Conservation (phyloP, 2,113 vertebrate genomes). For the Thinocorus orbignyianus region DNA sequence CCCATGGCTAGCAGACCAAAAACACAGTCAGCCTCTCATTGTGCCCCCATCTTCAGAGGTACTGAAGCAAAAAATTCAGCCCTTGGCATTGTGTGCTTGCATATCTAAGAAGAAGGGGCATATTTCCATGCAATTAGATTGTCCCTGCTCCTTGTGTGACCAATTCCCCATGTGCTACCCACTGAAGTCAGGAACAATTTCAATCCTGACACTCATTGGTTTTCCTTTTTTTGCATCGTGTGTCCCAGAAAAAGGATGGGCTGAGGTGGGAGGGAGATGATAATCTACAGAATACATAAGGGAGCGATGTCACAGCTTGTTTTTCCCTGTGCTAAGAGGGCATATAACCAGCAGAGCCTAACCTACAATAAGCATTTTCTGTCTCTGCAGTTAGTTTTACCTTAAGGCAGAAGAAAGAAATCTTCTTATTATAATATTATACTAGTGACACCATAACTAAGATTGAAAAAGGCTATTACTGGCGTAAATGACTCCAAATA, state of each 20-base stretch:
- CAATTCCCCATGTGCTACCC: not conserved
- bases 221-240: not conserved
- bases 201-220: not conserved
- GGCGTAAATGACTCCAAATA: not conserved
- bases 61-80: not conserved
- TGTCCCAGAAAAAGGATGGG: not conserved
- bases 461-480: slow-evolving; percentile 33
- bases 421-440: slow-evolving; percentile 21
- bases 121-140: not conserved
- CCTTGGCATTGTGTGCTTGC: not conserved
- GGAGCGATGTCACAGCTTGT: not conserved
- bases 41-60: not conserved
- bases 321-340: not conserved
- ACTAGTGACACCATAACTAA: slow-evolving; percentile 30
- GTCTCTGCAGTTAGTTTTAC: not conserved
- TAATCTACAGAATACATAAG: not conserved
- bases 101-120: not conserved
- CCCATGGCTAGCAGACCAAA: not conserved
- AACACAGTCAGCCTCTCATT: not conserved
- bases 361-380: not conserved
- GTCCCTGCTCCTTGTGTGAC: not conserved
- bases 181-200: not conserved
- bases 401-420: slow-evolving; percentile 9
- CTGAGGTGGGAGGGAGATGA: not conserved
- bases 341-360: not conserved